Evolutionary conservation across 2,888 invertebrate genomes (phyloP).

Genomic region (Chirona hameri): DNA sequence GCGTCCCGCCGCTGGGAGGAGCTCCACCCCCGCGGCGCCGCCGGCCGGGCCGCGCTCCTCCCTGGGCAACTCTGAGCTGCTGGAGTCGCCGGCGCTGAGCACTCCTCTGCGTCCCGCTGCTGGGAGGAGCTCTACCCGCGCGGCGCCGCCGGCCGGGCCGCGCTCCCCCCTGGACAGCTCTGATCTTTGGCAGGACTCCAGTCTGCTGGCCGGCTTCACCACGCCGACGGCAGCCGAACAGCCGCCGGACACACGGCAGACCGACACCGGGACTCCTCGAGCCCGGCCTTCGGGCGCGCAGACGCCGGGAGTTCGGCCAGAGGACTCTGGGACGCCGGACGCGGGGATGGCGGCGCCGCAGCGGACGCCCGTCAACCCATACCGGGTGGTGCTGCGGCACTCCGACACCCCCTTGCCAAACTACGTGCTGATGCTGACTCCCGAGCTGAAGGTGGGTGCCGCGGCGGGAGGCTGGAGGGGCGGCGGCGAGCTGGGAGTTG

Average conservation of each 20-base stretch:
- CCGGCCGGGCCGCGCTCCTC: not conserved
- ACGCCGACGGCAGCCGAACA: not conserved
- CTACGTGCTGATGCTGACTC: slow-evolving; percentile 54
- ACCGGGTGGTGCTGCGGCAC: not conserved
- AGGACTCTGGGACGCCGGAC: not conserved
- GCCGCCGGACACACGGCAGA: not conserved
- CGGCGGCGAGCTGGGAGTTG: too few species aligned
- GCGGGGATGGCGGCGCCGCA: not conserved
- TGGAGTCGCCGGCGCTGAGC: not conserved
- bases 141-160: not conserved
- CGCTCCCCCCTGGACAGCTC: not conserved
- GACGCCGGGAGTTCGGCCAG: not conserved
- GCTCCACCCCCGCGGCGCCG: not conserved
- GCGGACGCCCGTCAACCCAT: slow-evolving; percentile 1
- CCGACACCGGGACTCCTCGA: not conserved
- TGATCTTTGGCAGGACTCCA: not conserved
- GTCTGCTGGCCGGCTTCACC: not conserved
- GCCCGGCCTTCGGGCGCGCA: not conserved
- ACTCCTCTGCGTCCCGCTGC: too few species aligned
- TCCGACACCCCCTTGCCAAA: slow-evolving; percentile 52
- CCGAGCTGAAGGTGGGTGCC: slow-evolving; percentile 51
- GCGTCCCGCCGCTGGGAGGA: too few species aligned
- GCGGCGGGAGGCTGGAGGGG: too few species aligned
- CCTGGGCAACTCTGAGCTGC: not conserved
- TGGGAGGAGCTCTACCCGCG: not conserved